phyloP scores from a whole-genome alignment of 1,140 invertebrate species.

The Diplogasteroides magnus region DNA sequence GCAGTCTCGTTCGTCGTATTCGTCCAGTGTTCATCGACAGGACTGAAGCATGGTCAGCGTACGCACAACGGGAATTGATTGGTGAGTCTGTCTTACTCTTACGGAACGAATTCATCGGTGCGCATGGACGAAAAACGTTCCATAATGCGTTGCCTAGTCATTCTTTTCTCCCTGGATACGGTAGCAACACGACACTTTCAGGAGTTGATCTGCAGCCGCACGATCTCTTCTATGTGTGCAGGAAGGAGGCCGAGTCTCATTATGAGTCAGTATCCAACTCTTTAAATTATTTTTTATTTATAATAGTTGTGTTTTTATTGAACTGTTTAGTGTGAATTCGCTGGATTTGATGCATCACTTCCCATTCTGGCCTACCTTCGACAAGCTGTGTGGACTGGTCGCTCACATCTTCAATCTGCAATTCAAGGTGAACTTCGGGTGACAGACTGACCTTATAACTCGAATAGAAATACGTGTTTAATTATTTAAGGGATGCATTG shows the following conservation, averaged over 20 bases:
- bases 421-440: conserved; percentile 30
- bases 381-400: conserved; percentile 37
- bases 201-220: conserved; percentile 29
- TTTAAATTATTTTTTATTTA: neutral
- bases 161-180: too few species aligned
- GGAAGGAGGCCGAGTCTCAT: conserved; percentile 47
- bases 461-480: too few species aligned
- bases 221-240: conserved; percentile 53
- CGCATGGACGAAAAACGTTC: too few species aligned
- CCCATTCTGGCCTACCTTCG: conserved; percentile 52
- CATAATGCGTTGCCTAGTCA: too few species aligned
- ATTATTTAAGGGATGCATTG: too few species aligned
- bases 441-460: too few species aligned
- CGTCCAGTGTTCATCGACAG: conserved; percentile 50
- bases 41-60: conserved; percentile 44
- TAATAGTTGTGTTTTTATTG: neutral
- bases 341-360: conserved; percentile 54
- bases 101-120: too few species aligned
- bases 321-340: conserved; percentile 42
- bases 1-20: conserved; percentile 39
- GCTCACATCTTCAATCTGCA: conserved; percentile 39
- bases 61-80: conserved; percentile 40
- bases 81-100: too few species aligned
- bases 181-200: too few species aligned
- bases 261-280: conserved; percentile 35